These are phyloP conservation scores for Drosophila monieri DNA, from an alignment of 2,888 invertebrate genomes.

Conservation along the genomic window DNA sequence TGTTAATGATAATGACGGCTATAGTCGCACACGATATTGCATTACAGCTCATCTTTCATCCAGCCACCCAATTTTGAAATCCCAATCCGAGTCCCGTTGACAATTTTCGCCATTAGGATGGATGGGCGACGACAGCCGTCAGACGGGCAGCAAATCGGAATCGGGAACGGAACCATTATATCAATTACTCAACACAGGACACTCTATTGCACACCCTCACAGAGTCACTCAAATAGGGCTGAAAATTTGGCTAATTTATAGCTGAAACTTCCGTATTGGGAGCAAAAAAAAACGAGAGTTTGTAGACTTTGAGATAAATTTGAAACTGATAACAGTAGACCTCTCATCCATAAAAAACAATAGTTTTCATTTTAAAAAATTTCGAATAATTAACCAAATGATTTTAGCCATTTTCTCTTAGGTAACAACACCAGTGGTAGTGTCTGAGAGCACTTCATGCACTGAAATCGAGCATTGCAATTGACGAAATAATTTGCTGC, in stretches of 20 bases:
- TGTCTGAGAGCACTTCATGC: conserved; percentile 4
- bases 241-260: background rate
- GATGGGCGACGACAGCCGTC: conserved; percentile 54
- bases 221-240: background rate
- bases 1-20: conserved; percentile 65
- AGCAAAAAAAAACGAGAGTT: background rate
- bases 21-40: conserved; percentile 53
- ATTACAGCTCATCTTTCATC: conserved; percentile 45
- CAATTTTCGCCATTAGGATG: conserved; percentile 72
- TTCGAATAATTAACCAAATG: too few relatives aligned
- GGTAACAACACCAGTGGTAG: background rate
- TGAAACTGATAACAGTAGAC: too few relatives aligned
- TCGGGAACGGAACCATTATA: conserved; percentile 57
- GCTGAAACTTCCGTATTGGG: background rate
- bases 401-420: too few relatives aligned
- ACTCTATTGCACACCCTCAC: conserved; percentile 8
- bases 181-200: conserved; percentile 70
- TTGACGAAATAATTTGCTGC: conserved; percentile 77
- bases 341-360: too few relatives aligned
- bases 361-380: too few relatives aligned
- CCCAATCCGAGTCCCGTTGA: conserved; percentile 67
- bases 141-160: conserved; percentile 6
- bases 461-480: conserved; percentile 74
- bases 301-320: too few relatives aligned
- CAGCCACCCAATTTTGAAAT: conserved; percentile 15